These are phyloP conservation scores for Cydia amplana DNA, from an alignment of 1,140 invertebrate genomes.

Conservation along the genomic window DNA sequence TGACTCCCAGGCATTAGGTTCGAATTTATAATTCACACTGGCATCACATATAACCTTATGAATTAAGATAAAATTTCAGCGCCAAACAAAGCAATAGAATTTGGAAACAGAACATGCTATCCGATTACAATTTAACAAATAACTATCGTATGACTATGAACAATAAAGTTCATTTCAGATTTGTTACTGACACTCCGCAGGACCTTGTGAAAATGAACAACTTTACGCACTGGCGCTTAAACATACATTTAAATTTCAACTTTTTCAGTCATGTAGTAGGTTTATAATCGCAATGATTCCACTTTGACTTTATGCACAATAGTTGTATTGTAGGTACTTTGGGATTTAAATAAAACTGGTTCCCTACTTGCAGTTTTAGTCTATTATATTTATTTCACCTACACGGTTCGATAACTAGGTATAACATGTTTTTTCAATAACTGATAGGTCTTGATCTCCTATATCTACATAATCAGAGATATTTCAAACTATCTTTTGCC, in stretches of 20 bases:
- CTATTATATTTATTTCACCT: no score
- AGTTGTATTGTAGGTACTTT: background rate
- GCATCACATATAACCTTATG: background rate
- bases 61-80: background rate
- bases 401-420: no score
- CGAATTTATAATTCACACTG: background rate
- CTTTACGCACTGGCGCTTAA: background rate
- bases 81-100: background rate
- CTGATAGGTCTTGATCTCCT: no score
- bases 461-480: no score
- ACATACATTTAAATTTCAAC: background rate
- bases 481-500: no score
- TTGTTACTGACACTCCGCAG: background rate
- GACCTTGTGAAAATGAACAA: background rate
- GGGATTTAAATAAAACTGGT: background rate
- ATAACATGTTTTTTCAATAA: no score
- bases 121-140: background rate
- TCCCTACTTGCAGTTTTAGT: background rate
- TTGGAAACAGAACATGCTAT: background rate
- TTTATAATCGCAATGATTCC: background rate
- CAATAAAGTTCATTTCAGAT: background rate
- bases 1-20: background rate
- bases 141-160: background rate
- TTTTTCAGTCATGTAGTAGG: background rate
- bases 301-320: background rate